Percentiles rank a stretch among this genome's conserved stretches.
phyloP scores from a whole-genome alignment of 2,888 invertebrate genomes.

The Amorpha juglandis region DNA sequence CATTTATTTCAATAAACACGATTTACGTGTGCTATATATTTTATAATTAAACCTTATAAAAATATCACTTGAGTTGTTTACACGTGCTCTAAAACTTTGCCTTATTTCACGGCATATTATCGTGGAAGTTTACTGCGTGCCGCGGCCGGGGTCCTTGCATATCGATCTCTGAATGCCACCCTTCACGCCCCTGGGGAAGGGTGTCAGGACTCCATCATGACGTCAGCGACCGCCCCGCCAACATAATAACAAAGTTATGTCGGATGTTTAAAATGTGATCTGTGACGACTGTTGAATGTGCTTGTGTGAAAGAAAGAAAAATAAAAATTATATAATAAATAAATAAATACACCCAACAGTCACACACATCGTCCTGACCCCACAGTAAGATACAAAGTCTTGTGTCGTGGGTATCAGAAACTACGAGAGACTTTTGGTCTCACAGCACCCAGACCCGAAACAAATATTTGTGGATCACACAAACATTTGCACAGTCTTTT shows the following conservation, averaged over 20 bases:
- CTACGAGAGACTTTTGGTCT: no score
- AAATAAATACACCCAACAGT: no score
- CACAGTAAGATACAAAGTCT: no score
- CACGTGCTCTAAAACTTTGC: neutral
- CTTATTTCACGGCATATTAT: neutral
- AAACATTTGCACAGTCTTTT: no score
- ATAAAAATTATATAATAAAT: no score
- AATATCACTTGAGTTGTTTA: neutral
- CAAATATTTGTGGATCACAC: no score
- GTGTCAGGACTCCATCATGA: conserved; percentile 17
- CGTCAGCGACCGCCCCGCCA: conserved; percentile 27
- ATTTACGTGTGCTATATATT: neutral
- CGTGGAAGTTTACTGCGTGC: neutral
- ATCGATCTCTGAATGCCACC: conserved; percentile 29
- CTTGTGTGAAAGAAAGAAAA: no score
- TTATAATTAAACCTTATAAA: neutral
- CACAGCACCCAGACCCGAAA: no score
- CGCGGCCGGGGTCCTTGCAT: conserved; percentile 19
- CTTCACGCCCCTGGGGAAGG: conserved; percentile 11
- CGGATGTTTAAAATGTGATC: conserved; percentile 32
- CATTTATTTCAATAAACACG: neutral
- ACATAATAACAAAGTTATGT: conserved; percentile 10
- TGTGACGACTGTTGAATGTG: conserved; percentile 5
- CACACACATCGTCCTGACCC: no score
- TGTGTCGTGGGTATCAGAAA: no score